Percentiles rank a stretch among this genome's conserved stretches.
Conservation (phyloP, 2,888 invertebrate species). For the Proisotoma minuta region DNA sequence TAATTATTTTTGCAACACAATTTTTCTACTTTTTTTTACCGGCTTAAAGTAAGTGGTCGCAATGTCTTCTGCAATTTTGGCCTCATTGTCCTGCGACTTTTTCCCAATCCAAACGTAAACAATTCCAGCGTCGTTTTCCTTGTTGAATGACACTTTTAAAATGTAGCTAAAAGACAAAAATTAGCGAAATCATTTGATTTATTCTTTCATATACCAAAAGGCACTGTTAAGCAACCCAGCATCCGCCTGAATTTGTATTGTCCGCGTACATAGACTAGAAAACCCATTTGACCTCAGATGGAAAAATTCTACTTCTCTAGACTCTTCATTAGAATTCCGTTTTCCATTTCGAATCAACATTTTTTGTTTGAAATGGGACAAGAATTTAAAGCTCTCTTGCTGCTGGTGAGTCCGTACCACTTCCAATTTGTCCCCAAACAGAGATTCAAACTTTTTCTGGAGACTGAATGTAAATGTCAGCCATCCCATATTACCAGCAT, state of each 20-base stretch:
- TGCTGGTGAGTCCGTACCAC: conserved; percentile 96
- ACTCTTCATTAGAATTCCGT: conserved; percentile 56
- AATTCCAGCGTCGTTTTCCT: conserved; percentile 72
- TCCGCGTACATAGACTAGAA: conserved; percentile 83
- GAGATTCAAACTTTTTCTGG: conserved; percentile 81
- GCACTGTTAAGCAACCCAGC: conserved; percentile 82
- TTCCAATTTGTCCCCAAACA: conserved; percentile 85
- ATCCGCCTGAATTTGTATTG: conserved; percentile 84
- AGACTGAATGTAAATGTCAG: conserved; percentile 88
- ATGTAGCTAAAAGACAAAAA: conserved; percentile 30
- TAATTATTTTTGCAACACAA: neutral
- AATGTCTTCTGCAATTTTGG: conserved; percentile 79
- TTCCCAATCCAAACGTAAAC: conserved; percentile 94
- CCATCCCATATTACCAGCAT: conserved; percentile 99
- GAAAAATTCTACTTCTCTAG: conserved; percentile 74
- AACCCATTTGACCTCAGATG: conserved; percentile 89
- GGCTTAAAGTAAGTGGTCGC: conserved; percentile 57
- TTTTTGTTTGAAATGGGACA: conserved; percentile 92
- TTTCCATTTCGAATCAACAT: conserved; percentile 90
- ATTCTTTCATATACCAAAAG: conserved; percentile 81
- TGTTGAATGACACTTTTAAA: conserved; percentile 33
- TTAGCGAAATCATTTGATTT: conserved; percentile 17
- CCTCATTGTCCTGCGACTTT: conserved; percentile 77
- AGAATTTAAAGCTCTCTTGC: conserved; percentile 96
- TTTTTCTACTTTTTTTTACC: conserved; percentile 54